Conservation (phyloP, 2,888 invertebrate genomes). For the Dasypogon diadema region DNA sequence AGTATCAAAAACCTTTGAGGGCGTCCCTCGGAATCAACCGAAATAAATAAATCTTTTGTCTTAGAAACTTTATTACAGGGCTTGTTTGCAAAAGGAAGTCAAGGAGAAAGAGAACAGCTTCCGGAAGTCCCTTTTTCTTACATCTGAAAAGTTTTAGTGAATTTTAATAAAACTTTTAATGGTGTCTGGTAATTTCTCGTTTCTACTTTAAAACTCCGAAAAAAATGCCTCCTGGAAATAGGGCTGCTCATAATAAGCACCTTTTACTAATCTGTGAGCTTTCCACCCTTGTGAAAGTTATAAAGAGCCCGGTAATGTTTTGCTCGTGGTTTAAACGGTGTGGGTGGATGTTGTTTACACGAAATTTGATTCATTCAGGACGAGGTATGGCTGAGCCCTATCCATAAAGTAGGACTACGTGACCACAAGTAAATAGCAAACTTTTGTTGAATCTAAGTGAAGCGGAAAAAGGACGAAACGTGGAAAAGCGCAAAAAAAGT, state of each 20-base stretch:
- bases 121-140: too few relatives aligned
- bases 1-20: too few relatives aligned
- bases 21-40: too few relatives aligned
- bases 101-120: too few relatives aligned
- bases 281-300: neutral
- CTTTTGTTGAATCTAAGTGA: neutral
- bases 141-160: too few relatives aligned
- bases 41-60: too few relatives aligned
- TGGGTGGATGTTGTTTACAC: constrained; percentile 1
- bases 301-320: neutral
- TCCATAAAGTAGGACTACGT: neutral
- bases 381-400: neutral
- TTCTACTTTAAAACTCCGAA: too few relatives aligned
- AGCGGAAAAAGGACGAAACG: neutral
- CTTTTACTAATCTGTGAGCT: constrained; percentile 3
- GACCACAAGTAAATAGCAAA: constrained; percentile 20
- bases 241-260: neutral
- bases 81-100: too few relatives aligned
- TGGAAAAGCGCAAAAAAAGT: constrained; percentile 2
- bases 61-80: too few relatives aligned
- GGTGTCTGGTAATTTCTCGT: too few relatives aligned
- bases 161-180: too few relatives aligned
- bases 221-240: neutral
- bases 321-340: neutral
- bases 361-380: neutral